A percentile compares a stretch with the other conserved stretches of the same genome.
These are phyloP conservation scores for Anniella stebbinsi DNA, from an alignment of 2,797 vertebrate genomes.

Conservation along the genomic window DNA sequence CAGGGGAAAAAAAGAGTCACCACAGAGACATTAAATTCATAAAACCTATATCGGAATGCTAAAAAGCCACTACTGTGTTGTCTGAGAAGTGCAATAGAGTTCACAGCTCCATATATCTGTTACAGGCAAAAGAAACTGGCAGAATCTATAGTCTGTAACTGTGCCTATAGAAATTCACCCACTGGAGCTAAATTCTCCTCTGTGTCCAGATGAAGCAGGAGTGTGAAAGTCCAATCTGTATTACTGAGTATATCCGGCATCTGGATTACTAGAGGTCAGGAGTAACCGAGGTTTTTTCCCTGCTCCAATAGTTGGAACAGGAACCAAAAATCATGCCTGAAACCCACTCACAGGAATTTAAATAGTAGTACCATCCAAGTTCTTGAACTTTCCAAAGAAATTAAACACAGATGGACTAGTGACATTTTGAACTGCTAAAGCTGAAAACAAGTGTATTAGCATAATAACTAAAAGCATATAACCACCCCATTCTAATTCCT, in stretches of 20 bases:
- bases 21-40: neutral
- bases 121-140: neutral
- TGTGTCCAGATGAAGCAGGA: neutral
- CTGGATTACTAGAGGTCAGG: neutral
- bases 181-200: neutral
- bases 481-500: neutral
- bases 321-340: neutral
- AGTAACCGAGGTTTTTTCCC: neutral
- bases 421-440: slow-evolving; percentile 17
- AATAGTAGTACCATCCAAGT: neutral
- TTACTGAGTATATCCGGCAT: neutral
- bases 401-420: neutral
- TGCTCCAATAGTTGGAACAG: neutral
- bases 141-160: slow-evolving; percentile 10
- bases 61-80: neutral
- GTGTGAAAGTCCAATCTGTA: neutral
- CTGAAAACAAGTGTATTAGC: slow-evolving; percentile 11
- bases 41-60: neutral
- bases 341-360: slow-evolving; percentile 13
- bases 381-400: slow-evolving; percentile 11
- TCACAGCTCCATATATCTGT: neutral
- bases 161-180: neutral
- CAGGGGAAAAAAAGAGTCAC: neutral
- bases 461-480: slow-evolving; percentile 14
- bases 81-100: neutral